Evolutionary conservation across 2,888 invertebrate species (phyloP).

Genomic region (Drosophila formosana): DNA sequence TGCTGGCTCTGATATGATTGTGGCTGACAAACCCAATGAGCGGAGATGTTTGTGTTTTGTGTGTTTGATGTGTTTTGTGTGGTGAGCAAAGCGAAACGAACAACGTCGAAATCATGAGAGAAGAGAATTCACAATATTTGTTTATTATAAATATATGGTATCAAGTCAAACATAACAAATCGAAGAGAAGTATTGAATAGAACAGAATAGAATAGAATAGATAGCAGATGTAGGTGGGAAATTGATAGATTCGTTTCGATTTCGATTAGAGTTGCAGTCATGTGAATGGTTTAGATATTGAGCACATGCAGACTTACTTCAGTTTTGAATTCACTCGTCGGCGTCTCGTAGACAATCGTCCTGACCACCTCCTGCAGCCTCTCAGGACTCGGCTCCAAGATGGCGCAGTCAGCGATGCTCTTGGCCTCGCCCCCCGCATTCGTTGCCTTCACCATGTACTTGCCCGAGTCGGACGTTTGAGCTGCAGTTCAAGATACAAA

Average conservation of each 20-base stretch:
- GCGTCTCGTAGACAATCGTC: constrained; percentile 87
- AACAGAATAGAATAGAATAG: constrained; percentile 37
- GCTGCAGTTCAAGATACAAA: constrained; percentile 83
- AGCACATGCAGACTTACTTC: constrained; percentile 85
- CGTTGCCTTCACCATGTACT: constrained; percentile 90
- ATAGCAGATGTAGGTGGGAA: constrained; percentile 40
- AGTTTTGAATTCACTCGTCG: constrained; percentile 79
- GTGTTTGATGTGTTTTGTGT: constrained; percentile 27
- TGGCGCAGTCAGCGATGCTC: constrained; percentile 92
- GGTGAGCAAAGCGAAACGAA: constrained; percentile 77
- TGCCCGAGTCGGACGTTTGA: constrained; percentile 89
- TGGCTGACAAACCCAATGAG: constrained; percentile 63
- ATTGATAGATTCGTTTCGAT: constrained; percentile 14
- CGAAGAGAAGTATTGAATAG: constrained; percentile 30
- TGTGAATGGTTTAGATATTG: constrained; percentile 67
- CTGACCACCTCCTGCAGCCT: constrained; percentile 89
- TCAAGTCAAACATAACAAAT: constrained; percentile 65
- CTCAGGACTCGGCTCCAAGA: constrained; percentile 89
- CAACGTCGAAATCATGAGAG: constrained; percentile 83
- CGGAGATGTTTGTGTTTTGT: constrained; percentile 22
- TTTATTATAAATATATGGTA: constrained; percentile 68
- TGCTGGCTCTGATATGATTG: constrained; percentile 82
- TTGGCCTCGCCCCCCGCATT: constrained; percentile 93
- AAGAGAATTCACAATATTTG: constrained; percentile 80
- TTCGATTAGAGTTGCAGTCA: constrained; percentile 41